Conservation (phyloP, 2,113 vertebrate species). For the Vulpes vulpes region DNA sequence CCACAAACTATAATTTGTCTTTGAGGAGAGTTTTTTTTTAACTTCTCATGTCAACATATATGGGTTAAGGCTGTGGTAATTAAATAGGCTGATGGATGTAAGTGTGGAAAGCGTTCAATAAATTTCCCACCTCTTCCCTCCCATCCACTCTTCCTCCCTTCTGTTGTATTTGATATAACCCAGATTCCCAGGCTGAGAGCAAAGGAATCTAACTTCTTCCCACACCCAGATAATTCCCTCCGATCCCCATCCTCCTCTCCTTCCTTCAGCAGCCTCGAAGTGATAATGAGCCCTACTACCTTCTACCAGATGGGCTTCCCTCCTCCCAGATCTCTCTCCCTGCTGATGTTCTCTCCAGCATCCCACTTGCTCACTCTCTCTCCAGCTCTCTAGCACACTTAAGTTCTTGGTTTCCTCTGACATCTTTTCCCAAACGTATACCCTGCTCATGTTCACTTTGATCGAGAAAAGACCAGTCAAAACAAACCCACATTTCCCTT, state of each 20-base stretch:
- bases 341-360: rapidly evolving
- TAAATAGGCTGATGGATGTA: background rate
- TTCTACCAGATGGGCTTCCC: background rate
- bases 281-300: background rate
- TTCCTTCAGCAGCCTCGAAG: background rate
- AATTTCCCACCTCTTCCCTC: rapidly evolving
- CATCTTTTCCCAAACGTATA: background rate
- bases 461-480: background rate
- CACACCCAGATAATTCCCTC: no score
- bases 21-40: background rate
- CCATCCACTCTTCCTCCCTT: background rate
- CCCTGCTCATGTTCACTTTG: background rate
- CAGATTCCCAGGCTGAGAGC: background rate
- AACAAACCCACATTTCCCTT: background rate
- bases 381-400: background rate
- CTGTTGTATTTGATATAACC: background rate
- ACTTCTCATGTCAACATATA: background rate
- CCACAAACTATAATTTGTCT: background rate
- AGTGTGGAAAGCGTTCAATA: rapidly evolving
- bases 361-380: background rate
- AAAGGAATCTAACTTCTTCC: background rate
- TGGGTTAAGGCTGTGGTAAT: background rate
- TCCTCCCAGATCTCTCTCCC: background rate
- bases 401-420: background rate
- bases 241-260: background rate